Conservation (phyloP, 2,797 vertebrate species). For the Sebastes reedi region DNA sequence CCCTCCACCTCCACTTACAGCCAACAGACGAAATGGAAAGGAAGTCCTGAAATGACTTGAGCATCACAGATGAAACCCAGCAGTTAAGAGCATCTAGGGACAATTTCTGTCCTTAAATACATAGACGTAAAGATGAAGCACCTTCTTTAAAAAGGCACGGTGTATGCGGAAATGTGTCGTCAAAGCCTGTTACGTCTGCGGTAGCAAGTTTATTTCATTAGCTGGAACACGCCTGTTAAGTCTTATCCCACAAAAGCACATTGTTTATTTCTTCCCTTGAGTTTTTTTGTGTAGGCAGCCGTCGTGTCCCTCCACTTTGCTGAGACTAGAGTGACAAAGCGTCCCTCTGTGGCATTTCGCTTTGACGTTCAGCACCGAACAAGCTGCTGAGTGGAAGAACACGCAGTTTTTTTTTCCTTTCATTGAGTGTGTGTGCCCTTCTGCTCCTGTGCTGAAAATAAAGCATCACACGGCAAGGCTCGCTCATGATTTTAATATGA, state of each 20-base stretch:
- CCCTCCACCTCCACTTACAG: background rate
- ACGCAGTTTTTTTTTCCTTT: background rate
- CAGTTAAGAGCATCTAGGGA: background rate
- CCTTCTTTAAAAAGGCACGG: background rate
- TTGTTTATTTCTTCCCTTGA: background rate
- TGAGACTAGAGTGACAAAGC: conserved; percentile 40
- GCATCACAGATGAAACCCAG: background rate
- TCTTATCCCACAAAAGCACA: conserved; percentile 5
- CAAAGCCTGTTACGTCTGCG: background rate
- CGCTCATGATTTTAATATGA: conserved; percentile 51
- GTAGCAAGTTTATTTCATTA: background rate
- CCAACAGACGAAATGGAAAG: background rate
- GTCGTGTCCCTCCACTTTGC: conserved; percentile 43
- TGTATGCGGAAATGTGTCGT: background rate
- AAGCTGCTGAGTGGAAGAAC: conserved; percentile 44
- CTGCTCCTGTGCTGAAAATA: conserved; percentile 60
- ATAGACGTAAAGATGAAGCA: background rate
- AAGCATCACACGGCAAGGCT: conserved; percentile 12
- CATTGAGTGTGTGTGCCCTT: conserved; percentile 39
- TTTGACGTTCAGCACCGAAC: conserved; percentile 35
- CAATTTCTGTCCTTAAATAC: background rate
- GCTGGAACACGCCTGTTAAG: conserved; percentile 1
- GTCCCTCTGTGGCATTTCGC: conserved; percentile 46
- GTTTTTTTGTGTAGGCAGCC: conserved; percentile 14
- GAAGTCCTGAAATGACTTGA: background rate